Conservation (phyloP, 2,113 vertebrate species). For the Myxocyprinus asiaticus region DNA sequence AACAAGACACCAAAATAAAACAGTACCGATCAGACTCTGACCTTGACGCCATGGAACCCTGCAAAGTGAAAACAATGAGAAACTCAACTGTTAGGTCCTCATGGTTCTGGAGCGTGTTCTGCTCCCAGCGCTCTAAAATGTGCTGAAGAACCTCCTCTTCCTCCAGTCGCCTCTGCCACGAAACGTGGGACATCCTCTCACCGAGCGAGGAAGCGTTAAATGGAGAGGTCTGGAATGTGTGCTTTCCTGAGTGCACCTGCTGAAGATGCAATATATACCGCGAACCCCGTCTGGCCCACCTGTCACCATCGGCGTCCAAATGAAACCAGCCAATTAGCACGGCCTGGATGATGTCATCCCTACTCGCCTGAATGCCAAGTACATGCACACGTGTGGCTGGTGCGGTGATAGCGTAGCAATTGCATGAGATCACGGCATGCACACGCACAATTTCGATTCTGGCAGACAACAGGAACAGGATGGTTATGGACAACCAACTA, state of each 20-base stretch:
- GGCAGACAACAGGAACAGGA: constrained; percentile 34
- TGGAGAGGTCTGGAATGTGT: not conserved
- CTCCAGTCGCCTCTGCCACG: constrained; percentile 64
- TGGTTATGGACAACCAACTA: constrained; percentile 68
- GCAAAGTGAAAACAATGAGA: constrained; percentile 35
- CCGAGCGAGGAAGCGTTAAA: not conserved
- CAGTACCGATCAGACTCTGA: not conserved
- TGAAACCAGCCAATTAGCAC: constrained; percentile 60
- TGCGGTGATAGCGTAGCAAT: constrained; percentile 22
- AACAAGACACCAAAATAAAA: not conserved
- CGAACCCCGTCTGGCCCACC: constrained; percentile 42
- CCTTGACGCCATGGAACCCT: not conserved
- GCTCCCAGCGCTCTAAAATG: constrained; percentile 69
- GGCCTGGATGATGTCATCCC: constrained; percentile 64
- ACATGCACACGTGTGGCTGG: not conserved
- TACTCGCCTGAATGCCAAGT: constrained; percentile 47
- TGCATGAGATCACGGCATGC: constrained; percentile 35
- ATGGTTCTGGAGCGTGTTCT: constrained; percentile 68
- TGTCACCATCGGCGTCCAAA: constrained; percentile 46
- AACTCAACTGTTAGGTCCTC: constrained; percentile 76
- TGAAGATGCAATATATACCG: constrained; percentile 34
- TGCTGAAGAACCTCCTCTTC: constrained; percentile 68
- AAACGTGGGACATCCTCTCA: constrained; percentile 67
- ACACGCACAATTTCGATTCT: constrained; percentile 50
- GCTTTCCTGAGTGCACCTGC: constrained; percentile 44